These are phyloP conservation scores for Parthenolecanium corni DNA, from an alignment of 2,888 invertebrate species.

Conservation along the genomic window DNA sequence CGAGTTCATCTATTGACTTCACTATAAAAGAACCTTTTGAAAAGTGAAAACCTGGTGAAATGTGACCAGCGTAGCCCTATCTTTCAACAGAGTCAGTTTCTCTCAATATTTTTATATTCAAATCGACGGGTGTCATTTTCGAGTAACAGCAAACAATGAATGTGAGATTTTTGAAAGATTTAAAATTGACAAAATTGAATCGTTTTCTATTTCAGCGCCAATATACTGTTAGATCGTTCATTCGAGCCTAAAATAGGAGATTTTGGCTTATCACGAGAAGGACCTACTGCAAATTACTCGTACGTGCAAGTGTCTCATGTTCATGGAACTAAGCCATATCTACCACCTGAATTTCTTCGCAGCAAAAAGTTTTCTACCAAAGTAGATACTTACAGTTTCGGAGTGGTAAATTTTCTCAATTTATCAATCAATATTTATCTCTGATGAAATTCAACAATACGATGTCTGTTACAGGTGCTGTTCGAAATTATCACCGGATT, in stretches of 20 bases:
- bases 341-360: slow-evolving; percentile 79
- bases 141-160: too few relatives aligned
- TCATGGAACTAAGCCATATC: slow-evolving; percentile 85
- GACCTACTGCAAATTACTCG: slow-evolving; percentile 50
- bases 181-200: too few relatives aligned
- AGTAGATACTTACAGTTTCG: slow-evolving; percentile 88
- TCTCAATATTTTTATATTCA: too few relatives aligned
- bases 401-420: slow-evolving; percentile 48
- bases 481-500: slow-evolving; percentile 71
- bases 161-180: too few relatives aligned
- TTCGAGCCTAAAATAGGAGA: slow-evolving; percentile 87
- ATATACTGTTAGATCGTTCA: slow-evolving; percentile 79
- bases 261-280: slow-evolving; percentile 81
- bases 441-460: background rate
- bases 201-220: slow-evolving; percentile 54
- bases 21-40: too few relatives aligned
- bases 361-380: slow-evolving; percentile 71
- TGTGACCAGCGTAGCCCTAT: too few relatives aligned
- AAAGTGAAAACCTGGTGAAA: too few relatives aligned
- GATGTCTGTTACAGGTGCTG: slow-evolving; percentile 42
- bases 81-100: too few relatives aligned
- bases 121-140: too few relatives aligned
- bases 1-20: too few relatives aligned
- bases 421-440: background rate
- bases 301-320: slow-evolving; percentile 62